Conservation (phyloP, 30 jellyfish, hydroid and myxozoan genomes). For the Pseudorhiza aurosa region DNA sequence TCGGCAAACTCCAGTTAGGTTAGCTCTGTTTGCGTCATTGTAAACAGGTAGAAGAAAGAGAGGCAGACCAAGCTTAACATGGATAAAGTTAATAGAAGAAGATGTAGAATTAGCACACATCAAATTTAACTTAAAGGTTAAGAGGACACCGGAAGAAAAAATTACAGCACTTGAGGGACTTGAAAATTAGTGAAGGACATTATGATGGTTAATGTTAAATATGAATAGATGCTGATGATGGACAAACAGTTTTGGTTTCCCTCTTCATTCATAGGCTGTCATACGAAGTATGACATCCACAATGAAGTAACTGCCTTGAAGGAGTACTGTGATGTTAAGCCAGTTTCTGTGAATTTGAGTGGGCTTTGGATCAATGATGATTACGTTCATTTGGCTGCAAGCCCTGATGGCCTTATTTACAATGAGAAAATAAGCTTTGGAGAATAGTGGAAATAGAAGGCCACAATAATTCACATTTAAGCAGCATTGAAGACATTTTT, state of each 20-base stretch:
- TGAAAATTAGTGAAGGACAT: too few species aligned
- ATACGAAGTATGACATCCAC: not conserved
- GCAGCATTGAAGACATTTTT: not conserved
- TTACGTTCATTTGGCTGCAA: constrained; percentile 12
- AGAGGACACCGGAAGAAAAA: too few species aligned
- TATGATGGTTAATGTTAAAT: too few species aligned
- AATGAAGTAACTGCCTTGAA: constrained; percentile 2
- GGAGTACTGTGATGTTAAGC: not conserved
- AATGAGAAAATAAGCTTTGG: not conserved
- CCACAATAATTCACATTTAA: constrained; percentile 1
- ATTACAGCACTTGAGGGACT: too few species aligned
- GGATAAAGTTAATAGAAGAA: too few species aligned
- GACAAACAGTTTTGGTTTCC: not conserved
- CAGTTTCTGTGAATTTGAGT: not conserved
- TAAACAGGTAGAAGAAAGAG: too few species aligned
- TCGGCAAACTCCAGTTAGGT: too few species aligned
- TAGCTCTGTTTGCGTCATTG: too few species aligned
- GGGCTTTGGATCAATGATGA: constrained; percentile 30
- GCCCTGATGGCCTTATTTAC: constrained; percentile 38
- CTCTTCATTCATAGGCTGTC: not conserved
- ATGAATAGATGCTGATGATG: too few species aligned
- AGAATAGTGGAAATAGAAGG: constrained; percentile 16
- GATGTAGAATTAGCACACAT: too few species aligned
- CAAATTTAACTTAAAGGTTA: too few species aligned
- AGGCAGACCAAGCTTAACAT: too few species aligned